A percentile compares a stretch with the other conserved stretches of the same genome.
Evolutionary conservation across 1,140 invertebrate species (phyloP).

Genomic region (Armadillidium nasatum): DNA sequence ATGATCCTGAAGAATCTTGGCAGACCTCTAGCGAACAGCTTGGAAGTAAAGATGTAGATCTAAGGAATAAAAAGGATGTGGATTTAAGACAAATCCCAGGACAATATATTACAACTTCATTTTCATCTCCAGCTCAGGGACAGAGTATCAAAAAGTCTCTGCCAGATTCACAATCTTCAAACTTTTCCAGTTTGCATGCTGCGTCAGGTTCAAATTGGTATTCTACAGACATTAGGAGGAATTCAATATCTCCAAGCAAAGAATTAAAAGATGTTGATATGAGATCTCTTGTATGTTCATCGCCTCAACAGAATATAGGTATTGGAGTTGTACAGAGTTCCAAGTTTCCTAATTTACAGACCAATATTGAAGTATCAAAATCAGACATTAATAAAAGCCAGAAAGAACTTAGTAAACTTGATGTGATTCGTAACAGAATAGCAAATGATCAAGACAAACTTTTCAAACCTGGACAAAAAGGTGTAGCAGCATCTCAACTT

Average conservation of each 20-base stretch:
- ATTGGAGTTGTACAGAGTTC: no score
- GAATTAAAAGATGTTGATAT: not conserved
- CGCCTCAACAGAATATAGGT: not conserved
- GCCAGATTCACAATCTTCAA: not conserved
- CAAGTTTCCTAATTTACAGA: no score
- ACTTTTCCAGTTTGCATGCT: not conserved
- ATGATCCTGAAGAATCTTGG: conserved; percentile 1
- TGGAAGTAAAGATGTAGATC: not conserved
- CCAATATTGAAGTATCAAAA: no score
- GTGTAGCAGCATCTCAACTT: not conserved
- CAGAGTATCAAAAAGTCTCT: not conserved
- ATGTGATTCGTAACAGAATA: not conserved
- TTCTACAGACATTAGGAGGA: not conserved
- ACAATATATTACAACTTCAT: not conserved
- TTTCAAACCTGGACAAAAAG: not conserved
- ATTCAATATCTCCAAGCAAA: not conserved
- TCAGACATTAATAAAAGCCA: no score
- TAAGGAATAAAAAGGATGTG: conserved; percentile 4
- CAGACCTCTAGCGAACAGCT: not conserved
- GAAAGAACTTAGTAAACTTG: not conserved
- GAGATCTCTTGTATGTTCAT: not conserved
- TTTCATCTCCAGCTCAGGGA: not conserved
- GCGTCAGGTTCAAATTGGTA: not conserved
- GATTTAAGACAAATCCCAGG: not conserved
- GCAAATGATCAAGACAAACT: not conserved